Conservation (phyloP, 2,797 vertebrate genomes). For the Luscinia luscinia region DNA sequence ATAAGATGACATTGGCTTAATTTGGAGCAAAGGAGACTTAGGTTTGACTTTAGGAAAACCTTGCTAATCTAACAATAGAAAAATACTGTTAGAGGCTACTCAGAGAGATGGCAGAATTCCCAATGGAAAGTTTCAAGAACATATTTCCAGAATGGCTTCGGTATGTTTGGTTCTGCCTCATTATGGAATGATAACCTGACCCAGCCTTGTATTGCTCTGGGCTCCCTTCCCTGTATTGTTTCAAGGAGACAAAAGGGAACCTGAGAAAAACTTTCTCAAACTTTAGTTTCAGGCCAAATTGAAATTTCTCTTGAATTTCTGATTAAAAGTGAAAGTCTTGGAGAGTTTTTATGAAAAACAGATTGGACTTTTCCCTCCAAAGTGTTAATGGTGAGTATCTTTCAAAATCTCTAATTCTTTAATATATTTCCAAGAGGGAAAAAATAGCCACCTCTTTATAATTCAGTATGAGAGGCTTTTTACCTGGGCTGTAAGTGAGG, state of each 20-base stretch:
- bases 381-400: background rate
- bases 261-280: background rate
- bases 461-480: background rate
- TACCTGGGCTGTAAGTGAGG: background rate
- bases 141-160: background rate
- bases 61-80: conserved; percentile 28
- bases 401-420: background rate
- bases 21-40: conserved; percentile 9
- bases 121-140: background rate
- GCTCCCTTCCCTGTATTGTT: background rate
- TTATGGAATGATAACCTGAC: background rate
- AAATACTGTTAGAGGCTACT: background rate
- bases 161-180: background rate
- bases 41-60: conserved; percentile 34
- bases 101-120: conserved; percentile 9
- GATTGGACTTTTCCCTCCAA: background rate
- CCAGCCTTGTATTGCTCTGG: background rate
- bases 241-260: background rate
- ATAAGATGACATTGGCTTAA: background rate
- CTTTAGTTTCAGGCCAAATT: background rate
- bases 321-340: background rate
- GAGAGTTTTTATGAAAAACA: background rate
- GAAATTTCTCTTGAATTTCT: background rate
- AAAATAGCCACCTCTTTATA: background rate
- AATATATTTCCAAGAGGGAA: background rate